Evolutionary conservation across 2,797 vertebrate genomes (phyloP), one percentile per base, ranked within the genome.

Genomic region (Megalops cyprinoides): DNA sequence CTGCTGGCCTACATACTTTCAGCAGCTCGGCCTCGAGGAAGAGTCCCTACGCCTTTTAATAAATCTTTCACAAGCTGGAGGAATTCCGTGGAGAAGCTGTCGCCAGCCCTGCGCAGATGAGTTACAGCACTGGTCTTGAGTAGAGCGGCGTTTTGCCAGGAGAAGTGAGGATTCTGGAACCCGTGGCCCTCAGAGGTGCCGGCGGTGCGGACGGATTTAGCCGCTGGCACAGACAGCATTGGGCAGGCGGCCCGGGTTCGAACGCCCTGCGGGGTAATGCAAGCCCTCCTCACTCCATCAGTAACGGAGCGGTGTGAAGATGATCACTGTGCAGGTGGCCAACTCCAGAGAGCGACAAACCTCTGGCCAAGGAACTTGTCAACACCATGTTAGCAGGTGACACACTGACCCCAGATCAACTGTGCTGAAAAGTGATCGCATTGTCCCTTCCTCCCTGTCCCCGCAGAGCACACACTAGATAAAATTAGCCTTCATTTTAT

Each of bases 1-100:
- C n/a, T 49, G 37, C 18, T 71, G 78, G 55, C 48, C 49, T 42
- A 39, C 74, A 20, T 76, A 18, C 49, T 79, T 42, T 46, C 49
- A 69, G 65, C 14, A n/a, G 49, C n/a, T 49, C 53, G 37, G 37
- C 37, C 37, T 18, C 3, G 65, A 69, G 65, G 65, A 28, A 18
- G 46, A 15, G 73, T 75, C 20, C 23, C n/a, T n/a, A 53, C 4
- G 25, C 48, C 44, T 25, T 3, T 69, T 79, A 69, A 78, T 37
- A 51, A 37, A 79, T 12, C 62, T 79, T 37, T 73, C 39, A 55
- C 23, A 74, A 20, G 12, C 46, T n/a, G 60, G n/a, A 20, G 18
- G 62, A 48, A 74, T 49, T 37, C 15, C 15, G 1, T 4, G 31
- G 23, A 48, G 44, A 28, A 28, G 8, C 3, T 14, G n/a, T 25